These are phyloP conservation scores for Leptarthrus brevirostris DNA, from an alignment of 2,888 invertebrate species.

Conservation along the genomic window DNA sequence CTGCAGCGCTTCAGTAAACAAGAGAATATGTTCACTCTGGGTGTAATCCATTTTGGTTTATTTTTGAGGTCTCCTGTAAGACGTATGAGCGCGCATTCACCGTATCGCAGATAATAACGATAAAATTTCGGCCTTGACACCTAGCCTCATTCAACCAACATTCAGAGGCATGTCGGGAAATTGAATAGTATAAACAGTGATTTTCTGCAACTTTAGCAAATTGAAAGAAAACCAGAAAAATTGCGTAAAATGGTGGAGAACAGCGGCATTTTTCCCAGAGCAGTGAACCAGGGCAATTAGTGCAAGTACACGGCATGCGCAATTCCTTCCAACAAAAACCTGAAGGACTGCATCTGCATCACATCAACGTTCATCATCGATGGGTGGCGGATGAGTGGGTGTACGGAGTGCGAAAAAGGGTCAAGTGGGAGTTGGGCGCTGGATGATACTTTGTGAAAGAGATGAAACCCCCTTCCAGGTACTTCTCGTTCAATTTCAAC, in stretches of 20 bases:
- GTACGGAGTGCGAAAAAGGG: slow-evolving; percentile 14
- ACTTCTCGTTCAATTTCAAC: slow-evolving; percentile 6
- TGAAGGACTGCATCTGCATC: slow-evolving; percentile 19
- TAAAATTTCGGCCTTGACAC: slow-evolving; percentile 30
- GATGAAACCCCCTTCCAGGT: neutral
- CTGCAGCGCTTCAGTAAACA: no score
- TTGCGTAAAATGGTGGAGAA: neutral
- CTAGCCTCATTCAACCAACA: neutral
- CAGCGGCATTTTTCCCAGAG: neutral
- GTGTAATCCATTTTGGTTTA: no score
- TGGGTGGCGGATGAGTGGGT: neutral
- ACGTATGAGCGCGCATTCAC: slow-evolving; percentile 2
- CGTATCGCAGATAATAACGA: slow-evolving; percentile 1
- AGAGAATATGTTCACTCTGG: no score
- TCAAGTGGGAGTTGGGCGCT: slow-evolving; percentile 33
- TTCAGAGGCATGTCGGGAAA: slow-evolving; percentile 12
- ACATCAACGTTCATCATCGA: neutral
- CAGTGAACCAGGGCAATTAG: slow-evolving; percentile 40
- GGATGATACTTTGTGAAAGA: neutral
- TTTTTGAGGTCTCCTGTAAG: neutral
- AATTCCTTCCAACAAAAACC: neutral
- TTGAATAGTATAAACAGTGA: neutral
- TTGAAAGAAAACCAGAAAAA: neutral
- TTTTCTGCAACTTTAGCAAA: slow-evolving; percentile 1
- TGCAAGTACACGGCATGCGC: slow-evolving; percentile 33